phyloP scores from a whole-genome alignment of 1,140 invertebrate species.

The Meloidogyne hapla region DNA sequence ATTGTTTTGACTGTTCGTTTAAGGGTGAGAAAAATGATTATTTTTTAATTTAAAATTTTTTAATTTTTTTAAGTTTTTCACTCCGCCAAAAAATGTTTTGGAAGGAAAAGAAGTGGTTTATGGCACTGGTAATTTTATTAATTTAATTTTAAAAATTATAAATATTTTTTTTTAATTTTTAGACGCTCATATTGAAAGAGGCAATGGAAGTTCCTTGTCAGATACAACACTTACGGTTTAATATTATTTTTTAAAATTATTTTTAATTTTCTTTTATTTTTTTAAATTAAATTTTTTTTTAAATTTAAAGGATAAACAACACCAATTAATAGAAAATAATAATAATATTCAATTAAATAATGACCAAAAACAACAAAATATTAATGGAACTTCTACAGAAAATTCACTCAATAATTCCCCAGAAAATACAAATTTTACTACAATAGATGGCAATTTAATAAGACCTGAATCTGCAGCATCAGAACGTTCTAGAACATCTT shows the following conservation, averaged over 20 bases:
- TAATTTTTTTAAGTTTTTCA: conserved; percentile 20
- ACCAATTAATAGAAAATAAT: too few species aligned
- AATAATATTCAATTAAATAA: too few species aligned
- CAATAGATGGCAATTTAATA: background rate
- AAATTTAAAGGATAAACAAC: too few species aligned
- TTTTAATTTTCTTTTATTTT: too few species aligned
- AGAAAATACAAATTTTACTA: background rate
- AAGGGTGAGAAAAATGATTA: too few species aligned
- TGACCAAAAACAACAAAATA: too few species aligned
- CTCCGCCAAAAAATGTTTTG: conserved; percentile 25
- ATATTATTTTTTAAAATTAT: background rate
- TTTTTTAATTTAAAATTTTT: background rate
- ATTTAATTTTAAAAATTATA: too few species aligned
- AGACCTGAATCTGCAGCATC: conserved; percentile 7
- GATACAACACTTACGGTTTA: background rate
- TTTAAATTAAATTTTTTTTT: too few species aligned
- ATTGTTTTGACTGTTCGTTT: conserved; percentile 59
- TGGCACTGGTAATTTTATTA: conserved; percentile 16
- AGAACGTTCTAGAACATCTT: background rate
- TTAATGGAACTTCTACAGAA: too few species aligned
- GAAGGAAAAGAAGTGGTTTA: conserved; percentile 17
- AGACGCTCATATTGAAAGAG: conserved; percentile 57
- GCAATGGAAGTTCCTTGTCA: conserved; percentile 10
- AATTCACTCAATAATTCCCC: too few species aligned
- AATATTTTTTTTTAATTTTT: conserved; percentile 3